Evolutionary conservation across 2,888 invertebrate species (phyloP).

Genomic region (Leptinotarsa juncta): DNA sequence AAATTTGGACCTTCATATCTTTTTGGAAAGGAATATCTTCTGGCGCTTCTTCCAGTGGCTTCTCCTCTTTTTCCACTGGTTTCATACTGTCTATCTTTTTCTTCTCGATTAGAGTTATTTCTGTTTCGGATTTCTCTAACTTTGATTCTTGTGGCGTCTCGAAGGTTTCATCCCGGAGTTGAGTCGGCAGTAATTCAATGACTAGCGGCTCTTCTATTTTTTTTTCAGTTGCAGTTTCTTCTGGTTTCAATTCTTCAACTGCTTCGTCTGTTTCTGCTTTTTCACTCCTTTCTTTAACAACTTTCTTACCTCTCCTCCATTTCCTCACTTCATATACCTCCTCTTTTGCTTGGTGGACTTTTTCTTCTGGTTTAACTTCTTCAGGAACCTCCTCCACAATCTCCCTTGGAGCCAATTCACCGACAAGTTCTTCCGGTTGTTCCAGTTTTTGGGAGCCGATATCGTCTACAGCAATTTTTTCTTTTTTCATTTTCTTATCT

Average conservation of each 20-base stretch:
- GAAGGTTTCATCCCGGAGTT: conserved; percentile 58
- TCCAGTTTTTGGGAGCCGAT: not conserved
- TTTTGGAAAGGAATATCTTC: conserved; percentile 66
- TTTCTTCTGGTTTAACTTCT: conserved; percentile 47
- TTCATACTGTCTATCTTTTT: conserved; percentile 50
- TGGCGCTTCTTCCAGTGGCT: conserved; percentile 24
- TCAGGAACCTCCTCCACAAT: conserved; percentile 11
- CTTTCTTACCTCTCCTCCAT: conserved; percentile 33
- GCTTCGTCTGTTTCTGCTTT: conserved; percentile 51
- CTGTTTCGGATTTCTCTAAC: conserved; percentile 63
- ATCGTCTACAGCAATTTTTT: conserved; percentile 6
- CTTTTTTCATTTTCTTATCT: conserved; percentile 15
- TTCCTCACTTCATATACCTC: conserved; percentile 27
- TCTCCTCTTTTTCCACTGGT: conserved; percentile 51
- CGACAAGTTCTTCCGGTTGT: not conserved
- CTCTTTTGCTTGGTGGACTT: conserved; percentile 27
- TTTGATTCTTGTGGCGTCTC: conserved; percentile 56
- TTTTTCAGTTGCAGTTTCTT: conserved; percentile 52
- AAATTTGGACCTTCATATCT: conserved; percentile 70
- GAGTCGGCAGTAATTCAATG: conserved; percentile 56
- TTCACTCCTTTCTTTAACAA: conserved; percentile 48
- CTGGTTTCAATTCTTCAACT: conserved; percentile 48
- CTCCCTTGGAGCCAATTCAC: not conserved
- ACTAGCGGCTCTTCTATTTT: conserved; percentile 43
- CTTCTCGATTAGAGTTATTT: conserved; percentile 65